Evolutionary conservation across 2,888 invertebrate species (phyloP).

Genomic region (Stramonita haemastoma): DNA sequence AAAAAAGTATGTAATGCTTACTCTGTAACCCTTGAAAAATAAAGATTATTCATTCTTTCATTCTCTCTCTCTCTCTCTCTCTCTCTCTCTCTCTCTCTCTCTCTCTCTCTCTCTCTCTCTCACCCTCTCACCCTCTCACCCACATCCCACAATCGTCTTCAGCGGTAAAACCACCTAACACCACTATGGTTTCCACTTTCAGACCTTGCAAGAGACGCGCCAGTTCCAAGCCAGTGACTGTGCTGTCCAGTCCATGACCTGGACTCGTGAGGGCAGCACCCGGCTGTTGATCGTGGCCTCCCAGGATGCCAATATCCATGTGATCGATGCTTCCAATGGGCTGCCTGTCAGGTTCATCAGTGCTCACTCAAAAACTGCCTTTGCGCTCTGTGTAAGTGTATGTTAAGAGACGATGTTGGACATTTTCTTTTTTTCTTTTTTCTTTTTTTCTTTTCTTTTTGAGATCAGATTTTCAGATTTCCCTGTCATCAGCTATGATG

Average conservation of each 20-base stretch:
- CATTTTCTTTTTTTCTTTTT: background rate
- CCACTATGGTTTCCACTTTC: slow-evolving; percentile 35
- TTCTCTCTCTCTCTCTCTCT: no score
- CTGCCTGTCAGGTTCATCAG: slow-evolving; percentile 64
- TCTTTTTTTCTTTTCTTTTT: no score
- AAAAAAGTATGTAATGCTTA: no score
- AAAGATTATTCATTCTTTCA: no score
- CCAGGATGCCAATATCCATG: slow-evolving; percentile 61
- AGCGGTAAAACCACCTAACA: no score
- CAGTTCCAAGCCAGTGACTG: slow-evolving; percentile 61
- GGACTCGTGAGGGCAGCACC: slow-evolving; percentile 62
- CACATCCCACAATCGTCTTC: no score
- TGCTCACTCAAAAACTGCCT: slow-evolving; percentile 63
- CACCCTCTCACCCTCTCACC: no score
- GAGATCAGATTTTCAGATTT: no score
- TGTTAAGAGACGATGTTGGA: background rate
- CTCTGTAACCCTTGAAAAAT: no score
- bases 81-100: no score
- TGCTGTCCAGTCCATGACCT: slow-evolving; percentile 59
- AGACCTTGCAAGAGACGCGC: slow-evolving; percentile 61
- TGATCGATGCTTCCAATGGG: slow-evolving; percentile 62
- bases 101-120: no score
- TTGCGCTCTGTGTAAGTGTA: slow-evolving; percentile 47
- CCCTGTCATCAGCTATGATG: no score
- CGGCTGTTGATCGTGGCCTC: slow-evolving; percentile 63